These are phyloP conservation scores for Psilopogon haemacephalus DNA, from an alignment of 2,113 vertebrate species.

Conservation along the genomic window DNA sequence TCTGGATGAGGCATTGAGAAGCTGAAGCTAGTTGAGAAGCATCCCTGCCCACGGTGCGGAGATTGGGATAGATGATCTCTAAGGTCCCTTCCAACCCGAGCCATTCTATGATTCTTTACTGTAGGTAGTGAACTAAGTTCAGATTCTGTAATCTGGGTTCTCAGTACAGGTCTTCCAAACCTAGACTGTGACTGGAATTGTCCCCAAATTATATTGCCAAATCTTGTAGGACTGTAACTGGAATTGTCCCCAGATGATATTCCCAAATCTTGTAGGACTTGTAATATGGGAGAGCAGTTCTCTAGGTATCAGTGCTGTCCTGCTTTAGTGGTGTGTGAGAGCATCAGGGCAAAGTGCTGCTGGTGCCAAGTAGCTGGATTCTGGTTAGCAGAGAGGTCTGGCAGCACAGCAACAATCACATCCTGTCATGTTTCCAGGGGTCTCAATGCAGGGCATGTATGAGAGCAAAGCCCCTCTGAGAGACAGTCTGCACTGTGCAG, in stretches of 20 bases:
- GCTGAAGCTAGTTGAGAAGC: too few relatives aligned
- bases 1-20: too few relatives aligned
- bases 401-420: neutral
- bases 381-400: neutral
- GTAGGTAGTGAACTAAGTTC: neutral
- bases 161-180: neutral
- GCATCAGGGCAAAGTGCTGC: neutral
- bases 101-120: neutral
- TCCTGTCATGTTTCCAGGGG: neutral
- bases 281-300: too few relatives aligned
- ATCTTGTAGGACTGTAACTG: neutral
- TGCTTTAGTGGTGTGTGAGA: neutral
- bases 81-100: too few relatives aligned
- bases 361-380: neutral
- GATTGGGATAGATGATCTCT: too few relatives aligned
- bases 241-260: too few relatives aligned
- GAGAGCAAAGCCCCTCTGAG: neutral
- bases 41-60: too few relatives aligned
- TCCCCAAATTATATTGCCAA: neutral
- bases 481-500: neutral
- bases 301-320: too few relatives aligned
- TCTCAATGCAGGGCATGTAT: neutral
- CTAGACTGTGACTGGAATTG: neutral
- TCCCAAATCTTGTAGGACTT: too few relatives aligned
- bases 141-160: neutral